Base-by-base conservation (phyloP, 2,113 vertebrate species). In the Cyprinus carpio region DNA sequence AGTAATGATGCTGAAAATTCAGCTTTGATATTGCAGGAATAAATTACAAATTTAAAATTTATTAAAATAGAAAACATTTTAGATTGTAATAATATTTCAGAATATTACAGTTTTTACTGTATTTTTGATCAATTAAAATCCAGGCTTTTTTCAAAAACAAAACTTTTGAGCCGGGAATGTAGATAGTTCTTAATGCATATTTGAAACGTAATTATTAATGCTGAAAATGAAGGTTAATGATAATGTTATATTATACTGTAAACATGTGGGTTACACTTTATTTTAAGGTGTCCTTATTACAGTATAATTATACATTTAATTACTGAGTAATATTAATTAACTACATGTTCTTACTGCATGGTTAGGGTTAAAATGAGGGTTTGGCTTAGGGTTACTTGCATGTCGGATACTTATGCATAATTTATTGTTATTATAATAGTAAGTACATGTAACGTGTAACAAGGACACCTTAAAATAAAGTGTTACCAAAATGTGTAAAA, bases 1-100 rank as follows among this genome's bases (percentile, higher is more conserved):
- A 64, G 12, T 64, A 27, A 64, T 27, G 62, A 64, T 27, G 60
- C 60, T 64, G 60, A 64, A 27, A 64, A 65, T 65, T 65, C 62
- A 15, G 62, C 62, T 29, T 49, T 49, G 12, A 49, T 1, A 49
- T 49, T 49, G 46, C 46, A 49, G 46, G 46, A 49, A 64, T 27
- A 64, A 27, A 13, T 64, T 13, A 13, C 12, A 49, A 4, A 25
- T 54, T 13, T 13, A 25, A 62, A 10, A 25, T 25, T 11, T 62
- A 62, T 62, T 62, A 60, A 58, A 62, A 62, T n/a, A 62, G 58
- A 62, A 62, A 60, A 58, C 20, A 60, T 58, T 23, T 60, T 60
- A n/a, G n/a, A 56, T 23, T 56, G 54, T 56, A 56, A 56, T 56
- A 56, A 23, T 56, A 56, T 56, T 56, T 56, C 54, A 56, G 6